Evolutionary conservation across 2,888 invertebrate species (phyloP), one percentile per base, ranked within the genome.

Genomic region (Troides helena): DNA sequence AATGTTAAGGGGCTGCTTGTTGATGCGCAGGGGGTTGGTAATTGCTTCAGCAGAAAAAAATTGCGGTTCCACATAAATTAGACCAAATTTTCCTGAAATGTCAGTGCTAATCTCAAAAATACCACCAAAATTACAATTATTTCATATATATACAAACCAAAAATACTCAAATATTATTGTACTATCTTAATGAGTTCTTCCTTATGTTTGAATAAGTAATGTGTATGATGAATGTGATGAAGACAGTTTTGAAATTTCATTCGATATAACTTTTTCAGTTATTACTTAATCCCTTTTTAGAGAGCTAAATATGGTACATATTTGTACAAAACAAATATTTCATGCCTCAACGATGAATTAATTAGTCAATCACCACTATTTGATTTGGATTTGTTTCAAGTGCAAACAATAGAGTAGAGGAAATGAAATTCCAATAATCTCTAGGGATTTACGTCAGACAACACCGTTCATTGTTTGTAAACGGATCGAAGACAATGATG

Each of bases 1-100:
- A 90, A 90, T 89, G 91, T 90, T 90, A 90, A 90, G 88, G 86
- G 86, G 85, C 84, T 80, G 81, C 82, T 81, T 83, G 90, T 81
- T 83, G 90, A 92, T 25, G 60, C 61, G 36, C 67, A 56, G 67
- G 67, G 46, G 67, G 67, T 61, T 67, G 67, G 50, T 67, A 67
- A 67, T 67, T 60, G 53, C 53, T 36, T 23, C 53, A 61, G 53
- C 60, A 67, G 36, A 61, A 67, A 66, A 43, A 67, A 61, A 67
- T 59, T 61, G 60, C 67, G 67, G 61, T 21, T 1, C 50, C 39
- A 12, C 50, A 18, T 21, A 67, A 67, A 67, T 61, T 67, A 36
- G 60, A 25, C 53, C 53, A 61, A 61, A 56, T 67, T 61, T 36
- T 53, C 66, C 50, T 58, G 12, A 8, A 58, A n/a, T 8, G 23